Evolutionary conservation across 2,113 vertebrate genomes (phyloP).

Genomic region (Notiomystis cincta): DNA sequence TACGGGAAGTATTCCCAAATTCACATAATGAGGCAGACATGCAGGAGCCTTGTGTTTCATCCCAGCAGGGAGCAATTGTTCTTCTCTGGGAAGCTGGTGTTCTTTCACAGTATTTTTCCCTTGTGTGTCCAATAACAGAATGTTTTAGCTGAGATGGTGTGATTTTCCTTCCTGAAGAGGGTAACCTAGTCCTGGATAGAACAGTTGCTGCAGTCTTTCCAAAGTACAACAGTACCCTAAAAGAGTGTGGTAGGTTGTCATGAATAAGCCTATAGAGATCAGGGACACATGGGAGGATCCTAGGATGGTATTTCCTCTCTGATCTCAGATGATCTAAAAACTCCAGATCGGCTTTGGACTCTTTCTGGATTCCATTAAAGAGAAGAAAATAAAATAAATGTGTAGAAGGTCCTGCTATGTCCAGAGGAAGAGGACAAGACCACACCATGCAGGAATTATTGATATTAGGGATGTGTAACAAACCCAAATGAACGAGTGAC

Average conservation of each 20-base stretch:
- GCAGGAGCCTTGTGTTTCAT: not conserved
- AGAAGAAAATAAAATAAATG: not conserved
- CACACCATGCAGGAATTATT: not conserved
- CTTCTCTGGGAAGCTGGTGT: not conserved
- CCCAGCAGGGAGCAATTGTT: not conserved
- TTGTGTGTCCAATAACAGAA: not conserved
- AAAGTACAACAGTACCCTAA: not conserved
- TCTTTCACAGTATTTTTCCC: not conserved
- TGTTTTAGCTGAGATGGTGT: not conserved
- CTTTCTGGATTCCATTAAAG: not conserved
- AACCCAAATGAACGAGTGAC: not conserved
- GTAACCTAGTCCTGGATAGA: not conserved
- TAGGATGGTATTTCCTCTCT: not conserved
- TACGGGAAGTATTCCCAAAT: not conserved
- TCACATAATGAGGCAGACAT: not conserved
- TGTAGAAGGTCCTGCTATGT: not conserved
- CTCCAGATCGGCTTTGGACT: not conserved
- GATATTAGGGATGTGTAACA: not conserved
- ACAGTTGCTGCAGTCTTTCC: not conserved
- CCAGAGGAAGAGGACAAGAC: not conserved
- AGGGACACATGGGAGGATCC: not conserved
- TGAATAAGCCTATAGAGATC: not conserved
- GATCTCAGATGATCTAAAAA: not conserved
- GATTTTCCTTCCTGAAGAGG: not conserved
- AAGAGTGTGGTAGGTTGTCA: not conserved